A percentile compares a stretch with the other conserved stretches of the same genome.
These are phyloP conservation scores for Aphaenogaster ashmeadi DNA, from an alignment of 1,140 invertebrate species.

Conservation along the genomic window DNA sequence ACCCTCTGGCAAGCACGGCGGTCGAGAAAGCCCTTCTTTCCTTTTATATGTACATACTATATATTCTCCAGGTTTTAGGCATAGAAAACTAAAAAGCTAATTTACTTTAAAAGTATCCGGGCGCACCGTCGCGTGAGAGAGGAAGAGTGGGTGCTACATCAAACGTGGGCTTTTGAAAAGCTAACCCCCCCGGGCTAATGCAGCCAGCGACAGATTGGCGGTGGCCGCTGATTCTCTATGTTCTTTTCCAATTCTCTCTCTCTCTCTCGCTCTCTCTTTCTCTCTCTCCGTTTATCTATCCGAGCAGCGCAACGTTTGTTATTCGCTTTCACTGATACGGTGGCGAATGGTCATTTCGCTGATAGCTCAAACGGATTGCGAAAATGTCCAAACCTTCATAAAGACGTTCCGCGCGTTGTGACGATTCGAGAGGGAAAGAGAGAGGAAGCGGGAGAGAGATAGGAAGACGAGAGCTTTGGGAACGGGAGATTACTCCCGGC, in stretches of 20 bases:
- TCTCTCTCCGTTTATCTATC: slow-evolving; percentile 25
- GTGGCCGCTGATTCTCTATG: slow-evolving; percentile 78
- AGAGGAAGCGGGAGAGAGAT: not conserved
- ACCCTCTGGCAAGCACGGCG: slow-evolving; percentile 77
- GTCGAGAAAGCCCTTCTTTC: slow-evolving; percentile 76
- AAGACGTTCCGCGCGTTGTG: slow-evolving; percentile 74
- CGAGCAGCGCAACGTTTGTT: not conserved
- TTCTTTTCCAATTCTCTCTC: slow-evolving; percentile 47
- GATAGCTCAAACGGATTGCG: slow-evolving; percentile 83
- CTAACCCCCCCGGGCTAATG: slow-evolving; percentile 82
- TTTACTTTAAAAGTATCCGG: slow-evolving; percentile 87
- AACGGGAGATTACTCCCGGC: slow-evolving; percentile 38
- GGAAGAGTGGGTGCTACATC: slow-evolving; percentile 79
- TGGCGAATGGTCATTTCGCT: slow-evolving; percentile 83
- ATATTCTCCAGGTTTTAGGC: slow-evolving; percentile 83
- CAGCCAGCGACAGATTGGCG: slow-evolving; percentile 86
- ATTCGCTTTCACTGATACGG: slow-evolving; percentile 38
- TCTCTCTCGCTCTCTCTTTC: slow-evolving; percentile 21
- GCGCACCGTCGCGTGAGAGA: slow-evolving; percentile 42
- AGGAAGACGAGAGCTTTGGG: slow-evolving; percentile 13
- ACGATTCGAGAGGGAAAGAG: slow-evolving; percentile 51
- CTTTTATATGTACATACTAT: slow-evolving; percentile 82
- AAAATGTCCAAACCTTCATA: slow-evolving; percentile 83
- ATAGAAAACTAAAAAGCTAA: slow-evolving; percentile 87
- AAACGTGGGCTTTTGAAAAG: slow-evolving; percentile 84